Percentiles rank a stretch among this genome's conserved stretches.
These are phyloP conservation scores for Taurulus bubalis DNA, from an alignment of 2,113 vertebrate species.

Conservation along the genomic window DNA sequence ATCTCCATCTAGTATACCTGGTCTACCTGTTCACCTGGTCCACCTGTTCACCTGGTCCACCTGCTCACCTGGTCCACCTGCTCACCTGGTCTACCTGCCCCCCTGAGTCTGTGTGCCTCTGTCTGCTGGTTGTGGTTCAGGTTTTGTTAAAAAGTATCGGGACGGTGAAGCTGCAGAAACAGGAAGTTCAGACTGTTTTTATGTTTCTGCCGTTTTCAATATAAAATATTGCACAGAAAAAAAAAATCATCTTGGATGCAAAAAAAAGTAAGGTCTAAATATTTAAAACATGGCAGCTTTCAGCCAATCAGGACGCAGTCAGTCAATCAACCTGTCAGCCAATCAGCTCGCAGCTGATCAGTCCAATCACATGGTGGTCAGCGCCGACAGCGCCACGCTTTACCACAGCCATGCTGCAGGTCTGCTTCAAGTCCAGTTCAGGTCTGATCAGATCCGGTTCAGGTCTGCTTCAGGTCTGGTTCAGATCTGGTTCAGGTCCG, in stretches of 20 bases:
- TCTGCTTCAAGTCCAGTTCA: no score
- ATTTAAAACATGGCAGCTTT: neutral
- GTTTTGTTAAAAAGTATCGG: neutral
- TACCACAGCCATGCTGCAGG: no score
- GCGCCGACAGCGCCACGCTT: no score
- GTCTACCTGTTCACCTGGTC: no score
- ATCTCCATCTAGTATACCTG: no score
- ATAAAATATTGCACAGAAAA: neutral
- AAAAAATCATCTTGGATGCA: neutral
- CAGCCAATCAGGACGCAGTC: constrained; percentile 2
- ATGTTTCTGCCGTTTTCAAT: neutral
- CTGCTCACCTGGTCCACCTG: no score
- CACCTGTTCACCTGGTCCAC: neutral
- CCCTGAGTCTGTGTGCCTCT: neutral
- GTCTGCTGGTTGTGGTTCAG: neutral
- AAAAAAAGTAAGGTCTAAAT: neutral
- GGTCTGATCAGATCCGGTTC: no score
- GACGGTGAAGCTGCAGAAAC: neutral
- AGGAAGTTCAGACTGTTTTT: neutral
- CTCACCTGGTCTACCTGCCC: no score
- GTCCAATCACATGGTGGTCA: neutral
- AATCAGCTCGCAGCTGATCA: constrained; percentile 1
- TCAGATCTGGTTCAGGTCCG: no score
- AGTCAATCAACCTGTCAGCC: neutral
- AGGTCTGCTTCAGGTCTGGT: no score